A percentile compares a stretch with the other conserved stretches of the same genome.
These are phyloP conservation scores for Ceratosolen solmsi DNA, from an alignment of 1,140 invertebrate genomes.

Conservation along the genomic window DNA sequence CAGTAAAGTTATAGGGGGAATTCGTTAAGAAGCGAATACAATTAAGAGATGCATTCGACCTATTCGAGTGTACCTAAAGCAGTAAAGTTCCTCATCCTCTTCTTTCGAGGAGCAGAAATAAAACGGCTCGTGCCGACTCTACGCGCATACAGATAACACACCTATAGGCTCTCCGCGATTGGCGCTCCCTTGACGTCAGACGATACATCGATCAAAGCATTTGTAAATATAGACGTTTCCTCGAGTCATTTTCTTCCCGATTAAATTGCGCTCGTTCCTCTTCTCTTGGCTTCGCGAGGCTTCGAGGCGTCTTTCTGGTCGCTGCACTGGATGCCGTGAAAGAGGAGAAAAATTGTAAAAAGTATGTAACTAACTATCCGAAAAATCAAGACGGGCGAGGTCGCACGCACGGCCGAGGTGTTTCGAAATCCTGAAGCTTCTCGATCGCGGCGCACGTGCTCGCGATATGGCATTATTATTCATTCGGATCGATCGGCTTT, in stretches of 20 bases:
- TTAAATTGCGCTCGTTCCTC: too few relatives aligned
- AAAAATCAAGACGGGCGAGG: too few relatives aligned
- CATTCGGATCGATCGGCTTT: background rate
- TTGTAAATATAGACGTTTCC: constrained; percentile 39
- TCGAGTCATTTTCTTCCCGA: background rate
- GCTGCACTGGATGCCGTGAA: too few relatives aligned
- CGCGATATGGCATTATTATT: background rate
- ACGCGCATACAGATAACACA: background rate
- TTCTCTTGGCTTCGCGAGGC: too few relatives aligned
- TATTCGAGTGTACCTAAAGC: too few relatives aligned
- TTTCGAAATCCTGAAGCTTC: background rate
- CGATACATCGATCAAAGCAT: constrained; percentile 33
- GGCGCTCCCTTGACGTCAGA: constrained; percentile 13
- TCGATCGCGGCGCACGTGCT: background rate
- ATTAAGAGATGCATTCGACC: too few relatives aligned
- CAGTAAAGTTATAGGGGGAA: too few relatives aligned
- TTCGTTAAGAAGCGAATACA: too few relatives aligned
- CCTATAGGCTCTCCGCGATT: background rate
- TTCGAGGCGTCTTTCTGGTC: too few relatives aligned
- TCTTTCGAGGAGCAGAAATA: constrained; percentile 36
- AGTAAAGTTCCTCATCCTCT: constrained; percentile 19
- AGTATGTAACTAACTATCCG: too few relatives aligned
- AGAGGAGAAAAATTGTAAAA: too few relatives aligned
- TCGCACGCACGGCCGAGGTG: background rate
- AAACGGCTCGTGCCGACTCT: constrained; percentile 1